phyloP scores from a whole-genome alignment of 2,113 vertebrate species.

The Lophura nycthemera region DNA sequence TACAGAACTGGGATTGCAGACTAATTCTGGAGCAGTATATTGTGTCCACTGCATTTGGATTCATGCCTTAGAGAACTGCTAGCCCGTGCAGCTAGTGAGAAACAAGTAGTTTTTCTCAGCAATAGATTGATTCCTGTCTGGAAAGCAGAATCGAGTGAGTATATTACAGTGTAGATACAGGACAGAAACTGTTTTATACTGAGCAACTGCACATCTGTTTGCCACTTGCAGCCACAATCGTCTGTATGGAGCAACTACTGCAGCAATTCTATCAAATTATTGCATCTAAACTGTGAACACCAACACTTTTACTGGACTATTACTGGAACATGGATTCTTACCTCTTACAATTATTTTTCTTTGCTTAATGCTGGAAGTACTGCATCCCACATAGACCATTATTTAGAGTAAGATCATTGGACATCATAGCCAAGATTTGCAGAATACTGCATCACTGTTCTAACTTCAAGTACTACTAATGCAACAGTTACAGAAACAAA shows the following conservation, averaged over 20 bases:
- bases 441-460: background rate
- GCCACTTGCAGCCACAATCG: background rate
- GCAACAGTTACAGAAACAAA: background rate
- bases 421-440: background rate
- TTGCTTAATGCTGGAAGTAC: background rate
- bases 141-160: background rate
- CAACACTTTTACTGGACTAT: too few species aligned
- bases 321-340: background rate
- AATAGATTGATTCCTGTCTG: background rate
- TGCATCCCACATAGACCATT: background rate
- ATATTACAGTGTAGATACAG: accelerated
- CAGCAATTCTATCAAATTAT: background rate
- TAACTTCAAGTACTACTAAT: background rate
- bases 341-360: background rate
- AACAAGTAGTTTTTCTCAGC: background rate
- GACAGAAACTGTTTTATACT: background rate
- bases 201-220: background rate
- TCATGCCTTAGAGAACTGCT: background rate
- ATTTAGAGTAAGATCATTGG: background rate
- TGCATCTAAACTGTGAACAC: background rate
- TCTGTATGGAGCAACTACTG: background rate
- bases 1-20: background rate
- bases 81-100: accelerated
- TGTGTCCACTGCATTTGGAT: accelerated
- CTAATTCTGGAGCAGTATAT: background rate